phyloP scores from a whole-genome alignment of 2,797 vertebrate species.

The Spatula clypeata region DNA sequence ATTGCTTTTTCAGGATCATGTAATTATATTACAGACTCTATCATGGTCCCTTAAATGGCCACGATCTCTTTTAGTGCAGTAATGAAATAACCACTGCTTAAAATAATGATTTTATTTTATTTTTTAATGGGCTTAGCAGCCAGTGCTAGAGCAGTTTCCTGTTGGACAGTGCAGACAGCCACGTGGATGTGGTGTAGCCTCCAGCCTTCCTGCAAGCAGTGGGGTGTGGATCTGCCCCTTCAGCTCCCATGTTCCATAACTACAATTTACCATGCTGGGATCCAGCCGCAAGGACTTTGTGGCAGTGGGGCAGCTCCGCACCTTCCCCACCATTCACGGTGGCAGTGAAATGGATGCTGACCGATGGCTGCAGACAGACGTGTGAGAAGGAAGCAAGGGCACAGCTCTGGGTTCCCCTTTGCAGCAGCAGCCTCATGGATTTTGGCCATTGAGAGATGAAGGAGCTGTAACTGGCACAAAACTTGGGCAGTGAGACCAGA shows the following conservation, averaged over 20 bases:
- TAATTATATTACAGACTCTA: constrained; percentile 51
- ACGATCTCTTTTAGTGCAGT: neutral
- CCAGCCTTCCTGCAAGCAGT: neutral
- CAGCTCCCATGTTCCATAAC: neutral
- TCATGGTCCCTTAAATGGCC: constrained; percentile 29
- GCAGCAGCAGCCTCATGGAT: fast-evolving
- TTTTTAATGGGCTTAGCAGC: neutral
- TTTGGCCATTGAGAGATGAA: neutral
- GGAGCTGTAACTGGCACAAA: neutral
- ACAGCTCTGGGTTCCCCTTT: neutral
- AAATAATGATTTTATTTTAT: neutral
- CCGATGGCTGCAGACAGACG: fast-evolving
- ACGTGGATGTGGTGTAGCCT: neutral
- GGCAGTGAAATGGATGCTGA: neutral
- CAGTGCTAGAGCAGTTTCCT: fast-evolving
- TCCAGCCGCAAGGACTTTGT: neutral
- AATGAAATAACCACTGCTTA: constrained; percentile 38
- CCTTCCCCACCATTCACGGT: fast-evolving
- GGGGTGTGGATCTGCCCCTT: neutral
- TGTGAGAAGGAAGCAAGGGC: fast-evolving
- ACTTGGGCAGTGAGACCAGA: neutral
- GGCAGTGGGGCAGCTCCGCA: fast-evolving
- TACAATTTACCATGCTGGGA: neutral
- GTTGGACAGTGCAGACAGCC: fast-evolving
- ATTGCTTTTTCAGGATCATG: constrained; percentile 59